Evolutionary conservation across 2,797 vertebrate species (phyloP).

Genomic region (Galago senegalensis): DNA sequence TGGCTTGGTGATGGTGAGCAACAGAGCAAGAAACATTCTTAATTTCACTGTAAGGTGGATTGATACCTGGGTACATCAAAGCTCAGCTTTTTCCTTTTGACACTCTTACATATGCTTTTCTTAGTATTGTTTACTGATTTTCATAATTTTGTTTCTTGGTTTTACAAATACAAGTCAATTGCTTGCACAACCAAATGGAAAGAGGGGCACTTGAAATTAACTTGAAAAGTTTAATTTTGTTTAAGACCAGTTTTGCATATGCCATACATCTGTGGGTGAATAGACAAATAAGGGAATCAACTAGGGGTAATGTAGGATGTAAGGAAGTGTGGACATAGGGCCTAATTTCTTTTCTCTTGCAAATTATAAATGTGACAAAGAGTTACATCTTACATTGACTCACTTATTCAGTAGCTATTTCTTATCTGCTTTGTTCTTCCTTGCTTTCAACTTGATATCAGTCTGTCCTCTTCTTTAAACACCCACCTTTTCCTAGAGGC

Average conservation of each 20-base stretch:
- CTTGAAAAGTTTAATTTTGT: slow-evolving; percentile 38
- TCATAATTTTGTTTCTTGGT: slow-evolving; percentile 26
- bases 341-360: slow-evolving; percentile 46
- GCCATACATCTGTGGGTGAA: neutral
- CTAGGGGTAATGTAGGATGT: neutral
- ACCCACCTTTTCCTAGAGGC: neutral
- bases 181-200: neutral
- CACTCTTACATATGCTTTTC: neutral
- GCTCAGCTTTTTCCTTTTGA: slow-evolving; percentile 5
- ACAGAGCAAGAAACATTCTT: neutral
- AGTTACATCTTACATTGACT: neutral
- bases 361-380: slow-evolving; percentile 4
- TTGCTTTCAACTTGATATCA: neutral
- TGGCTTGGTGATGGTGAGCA: neutral
- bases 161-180: slow-evolving; percentile 10
- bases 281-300: slow-evolving; percentile 17
- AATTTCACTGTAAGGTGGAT: neutral
- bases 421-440: neutral
- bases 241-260: slow-evolving; percentile 28
- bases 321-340: neutral
- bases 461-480: neutral
- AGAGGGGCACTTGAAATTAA: slow-evolving; percentile 14
- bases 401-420: neutral
- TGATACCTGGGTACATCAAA: neutral
- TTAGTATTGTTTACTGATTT: slow-evolving; percentile 23